Percentiles rank a stretch among this genome's conserved stretches.
These are phyloP conservation scores for Hydraecia micacea DNA, from an alignment of 2,888 invertebrate species.

Conservation along the genomic window DNA sequence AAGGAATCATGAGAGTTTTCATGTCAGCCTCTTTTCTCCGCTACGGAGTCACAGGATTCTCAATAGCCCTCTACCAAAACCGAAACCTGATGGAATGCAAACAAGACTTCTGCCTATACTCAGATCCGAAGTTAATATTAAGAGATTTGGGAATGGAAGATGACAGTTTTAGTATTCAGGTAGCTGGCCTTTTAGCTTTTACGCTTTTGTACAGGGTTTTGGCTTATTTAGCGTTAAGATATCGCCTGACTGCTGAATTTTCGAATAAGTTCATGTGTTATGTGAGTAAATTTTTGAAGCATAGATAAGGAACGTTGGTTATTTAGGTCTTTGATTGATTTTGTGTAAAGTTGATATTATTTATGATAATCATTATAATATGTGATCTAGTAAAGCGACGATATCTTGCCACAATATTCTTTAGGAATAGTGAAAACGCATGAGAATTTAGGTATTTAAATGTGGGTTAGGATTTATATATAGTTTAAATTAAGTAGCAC, in stretches of 20 bases:
- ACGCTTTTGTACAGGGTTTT: slow-evolving; percentile 88
- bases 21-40: slow-evolving; percentile 92
- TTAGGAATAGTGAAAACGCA: neutral
- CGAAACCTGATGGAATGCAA: slow-evolving; percentile 91
- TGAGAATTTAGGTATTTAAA: neutral
- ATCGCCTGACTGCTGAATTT: slow-evolving; percentile 89
- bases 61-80: slow-evolving; percentile 90
- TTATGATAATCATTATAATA: slow-evolving; percentile 7
- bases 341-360: neutral
- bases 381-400: neutral
- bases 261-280: slow-evolving; percentile 89
- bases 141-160: slow-evolving; percentile 91
- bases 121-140: slow-evolving; percentile 91
- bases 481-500: neutral
- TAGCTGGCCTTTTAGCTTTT: slow-evolving; percentile 90
- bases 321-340: neutral
- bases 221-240: slow-evolving; percentile 91
- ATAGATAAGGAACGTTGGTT: slow-evolving; percentile 77
- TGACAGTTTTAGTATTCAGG: slow-evolving; percentile 88
- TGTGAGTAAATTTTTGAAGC: slow-evolving; percentile 89
- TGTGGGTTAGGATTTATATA: neutral
- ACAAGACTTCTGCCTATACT: slow-evolving; percentile 89
- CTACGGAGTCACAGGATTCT: slow-evolving; percentile 92
- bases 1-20: slow-evolving; percentile 87
- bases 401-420: slow-evolving; percentile 45